A percentile compares a stretch with the other conserved stretches of the same genome.
These are phyloP conservation scores for Pseudolaguvia tuberculata DNA, from an alignment of 2,113 vertebrate genomes.

Conservation along the genomic window DNA sequence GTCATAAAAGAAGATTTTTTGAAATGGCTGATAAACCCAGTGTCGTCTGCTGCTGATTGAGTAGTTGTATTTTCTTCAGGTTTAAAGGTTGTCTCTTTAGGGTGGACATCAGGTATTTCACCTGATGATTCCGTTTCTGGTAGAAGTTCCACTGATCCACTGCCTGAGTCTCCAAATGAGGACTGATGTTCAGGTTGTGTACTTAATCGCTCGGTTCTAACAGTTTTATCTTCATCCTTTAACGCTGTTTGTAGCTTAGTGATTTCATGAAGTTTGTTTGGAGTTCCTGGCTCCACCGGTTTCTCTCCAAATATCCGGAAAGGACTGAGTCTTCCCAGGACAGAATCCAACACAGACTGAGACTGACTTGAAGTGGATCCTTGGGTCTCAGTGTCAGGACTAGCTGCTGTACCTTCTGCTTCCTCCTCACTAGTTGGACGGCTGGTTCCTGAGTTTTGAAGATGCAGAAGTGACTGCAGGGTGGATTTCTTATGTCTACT, in stretches of 20 bases:
- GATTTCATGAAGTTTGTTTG: conserved; percentile 47
- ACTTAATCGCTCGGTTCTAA: conserved; percentile 33
- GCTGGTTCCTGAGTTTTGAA: conserved; percentile 56
- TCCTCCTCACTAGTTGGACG: conserved; percentile 41
- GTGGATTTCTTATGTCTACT: conserved; percentile 66
- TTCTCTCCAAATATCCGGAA: conserved; percentile 69
- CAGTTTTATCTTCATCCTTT: conserved; percentile 37
- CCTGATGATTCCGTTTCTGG: conserved; percentile 70
- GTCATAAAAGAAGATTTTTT: conserved; percentile 84
- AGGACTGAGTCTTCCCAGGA: conserved; percentile 78
- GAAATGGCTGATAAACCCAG: conserved; percentile 82
- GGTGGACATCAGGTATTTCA: conserved; percentile 63
- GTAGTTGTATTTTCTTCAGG: conserved; percentile 48
- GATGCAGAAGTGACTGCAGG: conserved; percentile 64
- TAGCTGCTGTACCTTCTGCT: conserved; percentile 43
- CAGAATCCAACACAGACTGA: conserved; percentile 74
- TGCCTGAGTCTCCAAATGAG: conserved; percentile 59
- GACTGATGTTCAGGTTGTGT: conserved; percentile 50
- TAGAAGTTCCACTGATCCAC: conserved; percentile 64
- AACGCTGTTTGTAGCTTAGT: conserved; percentile 48
- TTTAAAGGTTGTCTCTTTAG: conserved; percentile 47
- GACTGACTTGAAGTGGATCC: conserved; percentile 54
- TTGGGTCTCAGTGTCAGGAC: conserved; percentile 39
- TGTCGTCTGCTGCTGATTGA: conserved; percentile 51
- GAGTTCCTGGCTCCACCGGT: conserved; percentile 21